Percentiles rank a stretch among this genome's conserved stretches.
Evolutionary conservation across 2,888 invertebrate species (phyloP).

Genomic region (Cristatella mucedo): DNA sequence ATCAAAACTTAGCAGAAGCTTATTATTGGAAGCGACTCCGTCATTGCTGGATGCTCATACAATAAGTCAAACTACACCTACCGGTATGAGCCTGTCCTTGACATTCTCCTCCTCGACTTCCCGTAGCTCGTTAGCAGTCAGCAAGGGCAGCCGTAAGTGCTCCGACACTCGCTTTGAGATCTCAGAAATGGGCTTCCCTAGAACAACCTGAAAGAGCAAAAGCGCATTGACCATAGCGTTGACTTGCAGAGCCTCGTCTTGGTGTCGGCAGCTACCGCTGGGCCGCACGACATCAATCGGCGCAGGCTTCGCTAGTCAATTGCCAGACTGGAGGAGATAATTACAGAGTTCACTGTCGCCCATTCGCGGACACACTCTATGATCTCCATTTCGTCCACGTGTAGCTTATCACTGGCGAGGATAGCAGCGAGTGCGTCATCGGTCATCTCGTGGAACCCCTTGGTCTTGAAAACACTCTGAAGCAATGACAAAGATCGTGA

Average conservation of each 20-base stretch:
- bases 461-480: constrained; percentile 29
- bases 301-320: not conserved
- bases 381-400: constrained; percentile 29
- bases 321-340: constrained; percentile 9
- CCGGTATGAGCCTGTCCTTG: constrained; percentile 26
- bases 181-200: constrained; percentile 20
- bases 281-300: not conserved
- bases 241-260: not conserved
- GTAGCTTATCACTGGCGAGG: constrained; percentile 21
- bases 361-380: constrained; percentile 25
- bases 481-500: too few relatives aligned
- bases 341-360: constrained; percentile 30
- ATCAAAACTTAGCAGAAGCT: not conserved
- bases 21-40: not conserved
- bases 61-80: constrained; percentile 16
- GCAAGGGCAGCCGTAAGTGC: constrained; percentile 23
- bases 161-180: constrained; percentile 21
- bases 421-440: constrained; percentile 25
- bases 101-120: constrained; percentile 27
- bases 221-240: not conserved
- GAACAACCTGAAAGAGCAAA: constrained; percentile 19
- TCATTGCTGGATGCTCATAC: not conserved
- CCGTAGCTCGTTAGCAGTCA: constrained; percentile 25
- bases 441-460: constrained; percentile 31
- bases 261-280: not conserved